A percentile compares a stretch with the other conserved stretches of the same genome.
phyloP scores from a whole-genome alignment of 1,140 invertebrate genomes.

The Nephila pilipes region DNA sequence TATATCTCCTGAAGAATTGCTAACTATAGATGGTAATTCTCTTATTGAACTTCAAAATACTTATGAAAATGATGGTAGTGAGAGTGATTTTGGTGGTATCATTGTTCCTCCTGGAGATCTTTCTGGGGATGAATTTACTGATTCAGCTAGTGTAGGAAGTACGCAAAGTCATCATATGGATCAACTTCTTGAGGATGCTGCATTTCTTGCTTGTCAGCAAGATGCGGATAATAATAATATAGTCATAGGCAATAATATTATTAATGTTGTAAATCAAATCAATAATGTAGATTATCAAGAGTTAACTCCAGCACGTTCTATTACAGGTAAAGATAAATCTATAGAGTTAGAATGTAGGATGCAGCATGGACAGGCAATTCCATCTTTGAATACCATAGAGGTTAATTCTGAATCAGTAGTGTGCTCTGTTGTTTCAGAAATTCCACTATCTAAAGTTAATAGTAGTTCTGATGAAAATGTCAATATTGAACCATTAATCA shows the following conservation, averaged over 20 bases:
- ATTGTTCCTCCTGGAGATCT: conserved; percentile 77
- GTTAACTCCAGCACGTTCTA: not conserved
- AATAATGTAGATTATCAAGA: not conserved
- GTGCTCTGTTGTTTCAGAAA: conserved; percentile 55
- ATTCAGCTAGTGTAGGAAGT: conserved; percentile 72
- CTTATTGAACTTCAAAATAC: conserved; percentile 1
- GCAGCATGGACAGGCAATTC: conserved; percentile 10
- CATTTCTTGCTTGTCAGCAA: conserved; percentile 70
- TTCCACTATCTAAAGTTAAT: not conserved
- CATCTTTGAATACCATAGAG: conserved; percentile 15
- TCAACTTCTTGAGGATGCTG: conserved; percentile 71
- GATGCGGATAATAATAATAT: conserved; percentile 76
- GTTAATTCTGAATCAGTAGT: conserved; percentile 51
- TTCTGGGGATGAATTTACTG: conserved; percentile 77
- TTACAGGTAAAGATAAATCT: conserved; percentile 22
- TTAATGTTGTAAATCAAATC: not conserved
- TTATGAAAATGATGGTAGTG: not conserved
- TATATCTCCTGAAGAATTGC: conserved; percentile 65
- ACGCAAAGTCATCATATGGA: conserved; percentile 59
- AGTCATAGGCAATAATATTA: not conserved
- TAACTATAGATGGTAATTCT: conserved; percentile 51
- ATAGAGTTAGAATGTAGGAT: conserved; percentile 42
- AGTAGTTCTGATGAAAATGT: conserved; percentile 61
- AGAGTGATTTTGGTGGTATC: conserved; percentile 21
- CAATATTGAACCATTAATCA: not conserved